Conservation (phyloP, 2,113 vertebrate genomes). For the Carollia perspicillata region DNA sequence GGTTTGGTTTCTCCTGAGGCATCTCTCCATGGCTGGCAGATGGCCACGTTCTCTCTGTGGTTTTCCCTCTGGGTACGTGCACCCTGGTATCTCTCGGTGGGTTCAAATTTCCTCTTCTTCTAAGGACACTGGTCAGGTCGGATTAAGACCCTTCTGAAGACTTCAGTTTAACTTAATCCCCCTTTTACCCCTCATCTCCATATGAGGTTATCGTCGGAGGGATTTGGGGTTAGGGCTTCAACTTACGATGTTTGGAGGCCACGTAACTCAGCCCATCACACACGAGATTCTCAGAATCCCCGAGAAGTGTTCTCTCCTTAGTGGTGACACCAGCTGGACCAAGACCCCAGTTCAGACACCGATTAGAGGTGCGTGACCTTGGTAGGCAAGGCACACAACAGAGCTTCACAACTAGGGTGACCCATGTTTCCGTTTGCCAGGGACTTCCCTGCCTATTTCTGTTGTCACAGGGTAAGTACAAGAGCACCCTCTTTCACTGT, state of each 20-base stretch:
- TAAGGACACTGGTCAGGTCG: not conserved
- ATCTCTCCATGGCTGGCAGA: not conserved
- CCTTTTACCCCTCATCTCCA: not conserved
- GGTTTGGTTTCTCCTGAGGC: not conserved
- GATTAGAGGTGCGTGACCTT: not conserved
- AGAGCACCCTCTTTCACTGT: not conserved
- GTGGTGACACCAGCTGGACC: not conserved
- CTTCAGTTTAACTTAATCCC: not conserved
- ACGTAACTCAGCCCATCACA: not conserved
- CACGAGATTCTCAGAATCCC: not conserved
- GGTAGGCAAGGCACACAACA: not conserved
- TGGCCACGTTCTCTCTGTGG: not conserved
- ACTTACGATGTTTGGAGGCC: not conserved
- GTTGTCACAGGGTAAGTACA: not conserved
- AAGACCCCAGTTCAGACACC: not conserved
- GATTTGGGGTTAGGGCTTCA: not conserved
- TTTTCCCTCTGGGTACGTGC: rapidly evolving
- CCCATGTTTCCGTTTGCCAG: not conserved
- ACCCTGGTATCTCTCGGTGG: not conserved
- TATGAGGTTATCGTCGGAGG: not conserved
- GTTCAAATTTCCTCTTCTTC: not conserved
- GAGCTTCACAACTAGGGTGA: not conserved
- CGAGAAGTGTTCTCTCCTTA: not conserved
- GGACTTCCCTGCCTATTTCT: not conserved
- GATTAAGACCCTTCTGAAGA: not conserved